These are phyloP conservation scores for Odontamblyopus lacepedii DNA, from an alignment of 2,797 vertebrate genomes.

Conservation along the genomic window DNA sequence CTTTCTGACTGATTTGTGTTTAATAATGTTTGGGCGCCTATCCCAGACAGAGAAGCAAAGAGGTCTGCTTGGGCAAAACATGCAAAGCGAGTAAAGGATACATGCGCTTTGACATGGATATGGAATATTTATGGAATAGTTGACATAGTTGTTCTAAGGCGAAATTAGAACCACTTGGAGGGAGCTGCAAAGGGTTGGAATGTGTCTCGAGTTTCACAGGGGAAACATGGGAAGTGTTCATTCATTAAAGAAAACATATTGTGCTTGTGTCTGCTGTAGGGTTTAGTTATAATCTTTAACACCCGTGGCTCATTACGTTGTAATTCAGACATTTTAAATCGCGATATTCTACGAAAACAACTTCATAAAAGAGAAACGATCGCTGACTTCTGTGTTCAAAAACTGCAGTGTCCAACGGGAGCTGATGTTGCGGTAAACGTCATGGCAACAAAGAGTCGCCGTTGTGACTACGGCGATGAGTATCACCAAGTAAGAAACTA, in stretches of 20 bases:
- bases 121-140: neutral
- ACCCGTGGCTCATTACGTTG: too few species aligned
- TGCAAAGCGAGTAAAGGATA: neutral
- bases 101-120: constrained; percentile 1
- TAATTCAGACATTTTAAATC: too few species aligned
- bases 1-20: constrained; percentile 14
- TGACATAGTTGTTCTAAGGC: neutral
- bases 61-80: neutral
- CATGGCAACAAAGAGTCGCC: too few species aligned
- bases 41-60: neutral
- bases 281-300: too few species aligned
- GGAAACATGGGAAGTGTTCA: neutral
- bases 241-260: neutral
- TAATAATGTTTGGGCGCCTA: constrained; percentile 4
- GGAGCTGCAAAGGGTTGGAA: neutral
- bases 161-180: neutral
- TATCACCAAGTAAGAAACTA: too few species aligned
- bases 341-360: too few species aligned
- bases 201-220: neutral
- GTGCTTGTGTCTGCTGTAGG: too few species aligned
- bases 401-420: too few species aligned
- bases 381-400: too few species aligned
- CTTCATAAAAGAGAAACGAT: too few species aligned
- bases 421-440: too few species aligned
- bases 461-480: too few species aligned